phyloP scores from a whole-genome alignment of 35 echinoderm and acorn worm species.

The Chiridota heheva region DNA sequence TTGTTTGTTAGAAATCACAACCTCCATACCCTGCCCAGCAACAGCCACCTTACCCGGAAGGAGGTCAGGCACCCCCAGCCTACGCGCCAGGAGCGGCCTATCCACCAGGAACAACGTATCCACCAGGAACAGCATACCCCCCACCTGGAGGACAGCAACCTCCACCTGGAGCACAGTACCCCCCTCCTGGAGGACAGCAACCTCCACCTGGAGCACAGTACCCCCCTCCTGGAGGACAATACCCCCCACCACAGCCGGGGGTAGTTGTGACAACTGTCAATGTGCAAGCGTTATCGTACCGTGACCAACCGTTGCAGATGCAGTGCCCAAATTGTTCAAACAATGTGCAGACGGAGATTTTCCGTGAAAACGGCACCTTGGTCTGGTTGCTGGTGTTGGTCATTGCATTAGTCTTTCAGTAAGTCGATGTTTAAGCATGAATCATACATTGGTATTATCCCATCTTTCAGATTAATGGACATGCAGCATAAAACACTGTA shows the following conservation, averaged over 20 bases:
- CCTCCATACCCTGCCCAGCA: too few relatives aligned
- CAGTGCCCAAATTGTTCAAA: slow-evolving; percentile 45
- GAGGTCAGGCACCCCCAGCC: too few relatives aligned
- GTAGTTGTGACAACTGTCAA: neutral
- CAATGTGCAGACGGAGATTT: neutral
- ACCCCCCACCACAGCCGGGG: neutral
- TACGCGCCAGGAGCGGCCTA: neutral
- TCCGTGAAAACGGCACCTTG: slow-evolving; percentile 9
- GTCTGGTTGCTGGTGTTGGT: slow-evolving; percentile 22
- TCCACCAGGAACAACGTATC: neutral
- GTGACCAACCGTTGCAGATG: neutral
- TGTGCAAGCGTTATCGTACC: neutral
- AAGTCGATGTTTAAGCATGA: too few relatives aligned
- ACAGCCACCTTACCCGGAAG: too few relatives aligned
- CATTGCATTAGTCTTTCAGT: slow-evolving; percentile 22
- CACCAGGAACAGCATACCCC: neutral
- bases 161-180: neutral
- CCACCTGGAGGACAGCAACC: neutral
- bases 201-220: neutral
- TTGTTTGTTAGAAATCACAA: too few relatives aligned
- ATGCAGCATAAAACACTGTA: too few relatives aligned
- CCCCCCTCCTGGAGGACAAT: neutral
- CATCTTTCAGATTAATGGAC: too few relatives aligned
- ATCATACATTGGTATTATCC: too few relatives aligned
- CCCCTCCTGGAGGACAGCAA: neutral